These are phyloP conservation scores for Probosciger aterrimus DNA, from an alignment of 2,113 vertebrate species.

Conservation along the genomic window DNA sequence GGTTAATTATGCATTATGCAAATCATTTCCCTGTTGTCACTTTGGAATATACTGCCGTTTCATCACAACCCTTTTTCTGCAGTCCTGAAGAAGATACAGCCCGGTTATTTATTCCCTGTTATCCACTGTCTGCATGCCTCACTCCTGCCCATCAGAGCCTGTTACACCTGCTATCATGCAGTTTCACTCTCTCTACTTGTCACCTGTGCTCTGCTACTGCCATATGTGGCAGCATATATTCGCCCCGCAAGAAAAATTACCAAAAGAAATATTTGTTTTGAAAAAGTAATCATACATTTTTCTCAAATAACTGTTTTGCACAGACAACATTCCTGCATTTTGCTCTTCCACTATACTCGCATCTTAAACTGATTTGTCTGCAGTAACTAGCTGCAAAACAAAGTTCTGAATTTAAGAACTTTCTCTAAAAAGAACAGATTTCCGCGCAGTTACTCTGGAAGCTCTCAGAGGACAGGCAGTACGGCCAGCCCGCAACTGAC, in stretches of 20 bases:
- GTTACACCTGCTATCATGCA: neutral
- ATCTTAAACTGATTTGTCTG: fast-evolving
- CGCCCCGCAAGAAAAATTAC: neutral
- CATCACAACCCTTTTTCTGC: neutral
- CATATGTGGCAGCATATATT: neutral
- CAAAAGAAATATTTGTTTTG: neutral
- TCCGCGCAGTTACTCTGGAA: fast-evolving
- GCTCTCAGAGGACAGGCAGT: neutral
- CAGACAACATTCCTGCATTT: neutral
- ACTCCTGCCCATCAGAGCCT: fast-evolving
- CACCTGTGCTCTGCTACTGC: neutral
- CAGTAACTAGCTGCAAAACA: neutral
- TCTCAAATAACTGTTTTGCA: neutral
- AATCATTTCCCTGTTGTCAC: neutral
- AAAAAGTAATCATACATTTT: fast-evolving
- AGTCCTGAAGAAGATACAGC: neutral
- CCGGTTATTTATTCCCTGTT: neutral
- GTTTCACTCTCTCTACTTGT: too few species aligned
- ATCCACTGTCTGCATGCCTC: too few species aligned
- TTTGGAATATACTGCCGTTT: neutral
- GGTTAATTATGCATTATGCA: neutral
- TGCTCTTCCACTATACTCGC: fast-evolving
- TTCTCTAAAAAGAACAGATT: neutral
- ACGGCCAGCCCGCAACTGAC: neutral
- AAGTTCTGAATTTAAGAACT: neutral